Evolutionary conservation across 2,797 vertebrate genomes (phyloP).

Genomic region (Phataginus tetradactyla): DNA sequence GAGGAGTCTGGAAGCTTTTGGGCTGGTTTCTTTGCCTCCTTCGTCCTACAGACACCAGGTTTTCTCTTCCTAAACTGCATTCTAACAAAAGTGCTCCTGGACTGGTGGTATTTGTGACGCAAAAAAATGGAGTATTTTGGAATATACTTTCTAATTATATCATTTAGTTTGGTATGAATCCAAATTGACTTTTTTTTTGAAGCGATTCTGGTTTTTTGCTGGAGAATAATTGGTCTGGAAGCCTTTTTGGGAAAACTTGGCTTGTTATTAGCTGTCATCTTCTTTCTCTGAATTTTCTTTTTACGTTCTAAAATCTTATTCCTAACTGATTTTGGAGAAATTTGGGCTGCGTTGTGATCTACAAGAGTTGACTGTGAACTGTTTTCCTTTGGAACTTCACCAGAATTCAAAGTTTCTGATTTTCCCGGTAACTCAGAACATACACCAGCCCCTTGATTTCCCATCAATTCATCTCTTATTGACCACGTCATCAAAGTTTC

Average conservation of each 20-base stretch:
- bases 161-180: constrained; percentile 80
- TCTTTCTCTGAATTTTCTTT: constrained; percentile 80
- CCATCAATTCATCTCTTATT: not conserved
- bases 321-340: constrained; percentile 66
- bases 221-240: constrained; percentile 70
- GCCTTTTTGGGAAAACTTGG: constrained; percentile 66
- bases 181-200: constrained; percentile 74
- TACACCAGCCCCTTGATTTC: constrained; percentile 18
- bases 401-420: constrained; percentile 66
- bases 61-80: constrained; percentile 82
- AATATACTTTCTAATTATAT: constrained; percentile 79
- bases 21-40: constrained; percentile 70
- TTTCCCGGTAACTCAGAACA: constrained; percentile 76
- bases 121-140: constrained; percentile 76
- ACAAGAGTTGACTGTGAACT: constrained; percentile 74
- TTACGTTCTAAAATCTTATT: constrained; percentile 67
- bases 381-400: constrained; percentile 60
- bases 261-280: constrained; percentile 72
- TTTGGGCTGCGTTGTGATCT: constrained; percentile 68
- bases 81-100: constrained; percentile 75
- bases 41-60: constrained; percentile 71
- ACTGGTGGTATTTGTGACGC: constrained; percentile 71
- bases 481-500: constrained; percentile 5
- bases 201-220: constrained; percentile 59
- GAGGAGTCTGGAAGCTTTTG: constrained; percentile 68